Evolutionary conservation across 2,888 invertebrate species (phyloP), one percentile per base, ranked within the genome.

Genomic region (Oscheius sp.): DNA sequence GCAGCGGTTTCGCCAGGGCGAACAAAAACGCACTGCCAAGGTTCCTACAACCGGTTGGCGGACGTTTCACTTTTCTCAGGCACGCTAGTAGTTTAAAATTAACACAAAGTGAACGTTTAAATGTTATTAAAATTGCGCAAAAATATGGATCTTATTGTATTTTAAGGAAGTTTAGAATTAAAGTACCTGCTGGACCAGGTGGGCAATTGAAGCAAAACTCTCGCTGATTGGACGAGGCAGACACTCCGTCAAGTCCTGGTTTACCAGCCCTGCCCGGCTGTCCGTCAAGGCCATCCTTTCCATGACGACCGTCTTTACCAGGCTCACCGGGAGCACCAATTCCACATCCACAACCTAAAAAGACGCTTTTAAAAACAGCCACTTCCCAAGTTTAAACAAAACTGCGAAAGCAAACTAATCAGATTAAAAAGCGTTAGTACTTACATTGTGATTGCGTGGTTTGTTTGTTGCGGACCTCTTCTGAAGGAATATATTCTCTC

Each of bases 291-390:
- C 75, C 75, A n/a, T 60, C 68, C 51, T 11, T 21, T n/a, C 79
- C 79, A 55, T 79, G 76, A 2, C 70, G 21, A 2, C 79, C 79
- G 9, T 75, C 51, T 35, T 50, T 62, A 55, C 84, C 84, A 2
- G 79, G 71, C 48, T 77, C 74, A 65, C 84, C 84, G 1, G 84
- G 84, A 21, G 82, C 73, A 29, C 85, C 85, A 33, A 83, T 77
- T 4, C 82, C 80, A 71, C 85, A 85, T 7, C 85, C 85, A 51
- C 85, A 85, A 55, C 84, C 84, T 84, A 48, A 62, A 79, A 29
- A 13, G 11, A 50, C 13, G 13, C 13, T 29, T 68, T 32, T 32
- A 11, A 37, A 21, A 29, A 35, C n/a, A 42, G 55, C 48, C 48
- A n/a, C n/a, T 29, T 9, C 11, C 47, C 21, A 33, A 11, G 47